These are phyloP conservation scores for Drosophila paranaensis DNA, from an alignment of 2,888 invertebrate species.

Conservation along the genomic window DNA sequence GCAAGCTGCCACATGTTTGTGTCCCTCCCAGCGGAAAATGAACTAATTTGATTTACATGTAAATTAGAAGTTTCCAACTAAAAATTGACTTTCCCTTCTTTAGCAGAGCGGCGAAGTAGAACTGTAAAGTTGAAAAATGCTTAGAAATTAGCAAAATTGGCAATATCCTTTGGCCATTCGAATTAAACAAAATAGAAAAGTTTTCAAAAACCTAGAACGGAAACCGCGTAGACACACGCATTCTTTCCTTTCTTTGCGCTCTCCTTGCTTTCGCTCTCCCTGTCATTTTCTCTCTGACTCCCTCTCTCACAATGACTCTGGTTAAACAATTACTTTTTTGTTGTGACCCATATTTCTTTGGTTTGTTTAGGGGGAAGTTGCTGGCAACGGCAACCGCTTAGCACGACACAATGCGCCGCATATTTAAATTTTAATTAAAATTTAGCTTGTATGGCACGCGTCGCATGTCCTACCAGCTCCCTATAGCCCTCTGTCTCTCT, in stretches of 20 bases:
- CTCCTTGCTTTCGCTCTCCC: not conserved
- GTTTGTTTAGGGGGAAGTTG: conserved; percentile 10
- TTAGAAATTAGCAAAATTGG: conserved; percentile 58
- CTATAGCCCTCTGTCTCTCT: not conserved
- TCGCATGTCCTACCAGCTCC: not conserved
- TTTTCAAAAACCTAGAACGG: not conserved
- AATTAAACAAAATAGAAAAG: not conserved
- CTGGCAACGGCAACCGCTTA: conserved; percentile 43
- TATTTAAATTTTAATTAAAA: conserved; percentile 79
- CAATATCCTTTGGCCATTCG: conserved; percentile 48
- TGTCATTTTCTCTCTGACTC: not conserved
- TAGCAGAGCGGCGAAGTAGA: too few species aligned
- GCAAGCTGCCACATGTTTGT: too few species aligned
- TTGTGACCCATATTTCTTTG: conserved; percentile 39
- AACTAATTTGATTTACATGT: conserved; percentile 72
- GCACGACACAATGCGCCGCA: conserved; percentile 65
- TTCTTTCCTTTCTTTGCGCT: conserved; percentile 19
- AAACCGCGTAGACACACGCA: conserved; percentile 31
- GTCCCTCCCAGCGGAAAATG: conserved; percentile 30
- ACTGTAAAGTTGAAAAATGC: not conserved
- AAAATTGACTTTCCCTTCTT: conserved; percentile 26
- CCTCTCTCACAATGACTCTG: not conserved
- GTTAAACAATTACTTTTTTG: conserved; percentile 35
- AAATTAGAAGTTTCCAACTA: conserved; percentile 61
- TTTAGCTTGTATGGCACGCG: conserved; percentile 52